phyloP scores from a whole-genome alignment of 2,797 vertebrate species.

The Urophycis tenuis region DNA sequence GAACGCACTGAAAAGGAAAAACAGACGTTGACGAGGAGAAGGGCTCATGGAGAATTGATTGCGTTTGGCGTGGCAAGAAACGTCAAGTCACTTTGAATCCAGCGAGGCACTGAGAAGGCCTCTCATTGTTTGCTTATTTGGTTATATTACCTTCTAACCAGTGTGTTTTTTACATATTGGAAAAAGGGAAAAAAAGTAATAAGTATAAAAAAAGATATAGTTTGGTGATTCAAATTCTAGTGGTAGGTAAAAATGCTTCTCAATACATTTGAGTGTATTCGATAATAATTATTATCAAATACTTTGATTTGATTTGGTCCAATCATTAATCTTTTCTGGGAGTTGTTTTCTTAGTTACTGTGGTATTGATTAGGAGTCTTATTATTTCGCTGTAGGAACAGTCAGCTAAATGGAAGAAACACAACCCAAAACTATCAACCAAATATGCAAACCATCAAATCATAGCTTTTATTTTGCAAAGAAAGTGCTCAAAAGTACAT shows the following conservation, averaged over 20 bases:
- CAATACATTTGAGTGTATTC: background rate
- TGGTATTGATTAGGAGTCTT: background rate
- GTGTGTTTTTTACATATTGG: background rate
- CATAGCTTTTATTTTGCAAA: slow-evolving; percentile 50
- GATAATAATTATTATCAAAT: too few species aligned
- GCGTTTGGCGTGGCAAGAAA: background rate
- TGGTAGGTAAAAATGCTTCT: background rate
- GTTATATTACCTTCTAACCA: background rate
- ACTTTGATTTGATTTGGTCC: too few species aligned
- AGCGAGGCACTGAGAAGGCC: background rate
- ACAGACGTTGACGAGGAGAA: background rate
- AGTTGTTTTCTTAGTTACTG: background rate
- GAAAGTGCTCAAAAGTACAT: slow-evolving; percentile 62
- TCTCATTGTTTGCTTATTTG: background rate
- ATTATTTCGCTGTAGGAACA: background rate
- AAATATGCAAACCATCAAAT: slow-evolving; percentile 64
- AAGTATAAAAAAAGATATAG: too few species aligned
- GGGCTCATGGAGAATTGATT: background rate
- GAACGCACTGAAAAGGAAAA: background rate
- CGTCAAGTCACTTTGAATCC: background rate
- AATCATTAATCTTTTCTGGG: background rate
- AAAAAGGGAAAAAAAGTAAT: too few species aligned
- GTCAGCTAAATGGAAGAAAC: slow-evolving; percentile 22
- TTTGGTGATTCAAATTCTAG: background rate
- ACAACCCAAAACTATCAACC: slow-evolving; percentile 56